Percentiles rank a stretch among this genome's conserved stretches.
These are phyloP conservation scores for Tragelaphus buxtoni DNA, from an alignment of 2,113 vertebrate genomes.

Conservation along the genomic window DNA sequence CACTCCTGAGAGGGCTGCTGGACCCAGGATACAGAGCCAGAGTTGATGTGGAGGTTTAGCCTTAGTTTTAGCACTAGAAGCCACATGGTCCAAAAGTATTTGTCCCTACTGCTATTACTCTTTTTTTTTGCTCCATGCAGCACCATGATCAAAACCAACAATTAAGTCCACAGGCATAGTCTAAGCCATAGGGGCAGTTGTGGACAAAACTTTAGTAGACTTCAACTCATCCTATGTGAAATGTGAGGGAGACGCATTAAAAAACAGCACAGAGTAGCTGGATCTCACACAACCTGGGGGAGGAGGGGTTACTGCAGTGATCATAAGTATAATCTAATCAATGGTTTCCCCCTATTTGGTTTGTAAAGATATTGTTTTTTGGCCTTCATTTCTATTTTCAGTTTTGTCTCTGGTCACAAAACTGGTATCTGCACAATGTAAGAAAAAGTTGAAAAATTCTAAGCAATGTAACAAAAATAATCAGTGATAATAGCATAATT, in stretches of 20 bases:
- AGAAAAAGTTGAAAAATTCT: background rate
- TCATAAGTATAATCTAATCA: background rate
- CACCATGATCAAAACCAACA: background rate
- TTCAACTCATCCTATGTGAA: background rate
- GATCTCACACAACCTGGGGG: background rate
- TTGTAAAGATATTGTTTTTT: background rate
- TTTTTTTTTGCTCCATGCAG: background rate
- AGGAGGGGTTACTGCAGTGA: background rate
- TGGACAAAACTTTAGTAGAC: background rate
- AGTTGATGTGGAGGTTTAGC: background rate
- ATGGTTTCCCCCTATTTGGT: background rate
- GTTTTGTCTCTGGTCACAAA: background rate
- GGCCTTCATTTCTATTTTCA: background rate
- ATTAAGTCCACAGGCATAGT: rapidly evolving
- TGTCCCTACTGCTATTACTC: too few relatives aligned
- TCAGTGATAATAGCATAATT: background rate
- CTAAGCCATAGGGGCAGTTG: background rate
- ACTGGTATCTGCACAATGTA: background rate
- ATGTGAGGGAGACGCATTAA: background rate
- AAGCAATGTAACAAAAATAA: background rate
- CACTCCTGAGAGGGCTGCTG: background rate
- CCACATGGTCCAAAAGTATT: background rate
- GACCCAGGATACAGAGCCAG: background rate
- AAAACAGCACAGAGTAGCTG: background rate
- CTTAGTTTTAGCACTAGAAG: background rate